A percentile compares a stretch with the other conserved stretches of the same genome.
Conservation (phyloP, 2,113 vertebrate genomes). For the Hippocampus barbouri region DNA sequence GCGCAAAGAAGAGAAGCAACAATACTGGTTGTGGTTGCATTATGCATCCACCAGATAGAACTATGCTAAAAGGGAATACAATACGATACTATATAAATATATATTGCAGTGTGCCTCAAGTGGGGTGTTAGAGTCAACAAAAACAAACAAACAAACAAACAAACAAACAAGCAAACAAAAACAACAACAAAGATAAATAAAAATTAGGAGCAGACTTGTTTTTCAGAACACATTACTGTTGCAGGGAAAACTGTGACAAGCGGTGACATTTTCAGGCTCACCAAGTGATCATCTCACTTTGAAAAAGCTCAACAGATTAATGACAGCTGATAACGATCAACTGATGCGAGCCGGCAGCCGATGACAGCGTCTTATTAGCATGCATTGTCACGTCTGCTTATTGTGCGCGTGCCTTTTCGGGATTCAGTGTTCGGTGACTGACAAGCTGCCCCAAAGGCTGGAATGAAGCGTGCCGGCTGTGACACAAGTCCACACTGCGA, state of each 20-base stretch:
- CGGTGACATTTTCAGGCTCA: not conserved
- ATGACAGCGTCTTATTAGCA: constrained; percentile 1
- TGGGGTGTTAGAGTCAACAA: too few relatives aligned
- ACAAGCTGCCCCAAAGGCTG: constrained; percentile 36
- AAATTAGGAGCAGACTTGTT: too few relatives aligned
- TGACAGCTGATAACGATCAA: not conserved
- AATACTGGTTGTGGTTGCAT: too few relatives aligned
- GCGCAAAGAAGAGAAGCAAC: too few relatives aligned
- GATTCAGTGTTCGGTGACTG: constrained; percentile 22
- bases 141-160: too few relatives aligned
- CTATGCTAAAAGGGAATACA: too few relatives aligned
- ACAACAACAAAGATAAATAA: too few relatives aligned
- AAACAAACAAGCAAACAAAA: too few relatives aligned
- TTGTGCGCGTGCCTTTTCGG: not conserved
- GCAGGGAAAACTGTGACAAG: not conserved
- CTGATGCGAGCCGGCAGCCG: not conserved
- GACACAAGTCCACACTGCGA: constrained; percentile 40
- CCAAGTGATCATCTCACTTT: not conserved
- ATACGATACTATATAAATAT: too few relatives aligned
- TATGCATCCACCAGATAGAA: too few relatives aligned
- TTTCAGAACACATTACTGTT: too few relatives aligned
- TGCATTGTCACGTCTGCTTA: not conserved
- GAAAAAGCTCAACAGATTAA: not conserved
- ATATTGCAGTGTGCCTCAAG: too few relatives aligned
- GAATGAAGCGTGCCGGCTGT: constrained; percentile 38